These are phyloP conservation scores for Drosophila maculinotata DNA, from an alignment of 2,888 invertebrate species.

Conservation along the genomic window DNA sequence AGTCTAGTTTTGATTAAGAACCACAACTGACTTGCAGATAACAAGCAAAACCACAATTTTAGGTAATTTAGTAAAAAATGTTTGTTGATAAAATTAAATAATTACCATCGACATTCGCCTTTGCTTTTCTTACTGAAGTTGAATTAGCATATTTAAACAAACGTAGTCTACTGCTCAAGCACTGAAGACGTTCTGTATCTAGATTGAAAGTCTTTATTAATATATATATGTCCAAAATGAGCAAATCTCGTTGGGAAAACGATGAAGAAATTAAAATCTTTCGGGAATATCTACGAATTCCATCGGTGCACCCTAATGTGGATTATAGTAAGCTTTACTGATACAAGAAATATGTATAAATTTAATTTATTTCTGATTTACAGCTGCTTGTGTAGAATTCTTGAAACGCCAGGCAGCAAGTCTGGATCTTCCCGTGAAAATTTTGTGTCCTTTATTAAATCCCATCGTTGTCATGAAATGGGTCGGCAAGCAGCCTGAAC, in stretches of 20 bases:
- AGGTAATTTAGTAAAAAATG: too few relatives aligned
- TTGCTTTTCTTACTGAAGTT: not conserved
- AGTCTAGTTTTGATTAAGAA: not conserved
- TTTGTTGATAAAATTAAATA: not conserved
- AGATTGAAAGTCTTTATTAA: not conserved
- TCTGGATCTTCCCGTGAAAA: constrained; percentile 88
- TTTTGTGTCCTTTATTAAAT: constrained; percentile 87
- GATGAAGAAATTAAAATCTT: constrained; percentile 90
- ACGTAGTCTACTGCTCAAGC: not conserved
- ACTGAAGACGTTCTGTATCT: not conserved
- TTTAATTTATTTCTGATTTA: not conserved
- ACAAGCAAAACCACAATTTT: constrained; percentile 14
- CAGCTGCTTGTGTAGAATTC: constrained; percentile 91
- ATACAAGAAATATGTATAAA: not conserved
- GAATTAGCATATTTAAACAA: not conserved
- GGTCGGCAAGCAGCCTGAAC: constrained; percentile 89
- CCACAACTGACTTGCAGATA: constrained; percentile 13
- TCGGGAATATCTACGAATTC: constrained; percentile 92
- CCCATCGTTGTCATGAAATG: constrained; percentile 93
- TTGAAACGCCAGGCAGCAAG: constrained; percentile 90
- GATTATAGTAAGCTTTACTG: constrained; percentile 89
- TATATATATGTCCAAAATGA: too few relatives aligned
- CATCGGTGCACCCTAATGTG: constrained; percentile 93
- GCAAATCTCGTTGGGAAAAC: constrained; percentile 78
- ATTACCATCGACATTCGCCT: not conserved